Evolutionary conservation across 2,888 invertebrate species (phyloP).

Genomic region (Chaitophorus viminalis): DNA sequence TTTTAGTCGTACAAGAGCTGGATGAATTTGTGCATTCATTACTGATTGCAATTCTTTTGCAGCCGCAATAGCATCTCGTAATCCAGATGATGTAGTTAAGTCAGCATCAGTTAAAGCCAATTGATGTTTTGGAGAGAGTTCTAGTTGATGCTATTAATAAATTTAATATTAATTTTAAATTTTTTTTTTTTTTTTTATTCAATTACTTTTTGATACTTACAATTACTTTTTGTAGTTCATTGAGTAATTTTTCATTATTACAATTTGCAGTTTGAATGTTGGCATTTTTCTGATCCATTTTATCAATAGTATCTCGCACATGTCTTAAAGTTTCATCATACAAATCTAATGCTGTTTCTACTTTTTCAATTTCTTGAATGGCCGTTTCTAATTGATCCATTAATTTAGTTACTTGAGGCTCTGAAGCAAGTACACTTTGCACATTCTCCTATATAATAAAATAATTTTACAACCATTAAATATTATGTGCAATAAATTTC

Average conservation of each 20-base stretch:
- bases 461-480: neutral
- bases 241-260: slow-evolving; percentile 83
- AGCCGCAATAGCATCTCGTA: slow-evolving; percentile 75
- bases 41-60: slow-evolving; percentile 80
- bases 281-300: slow-evolving; percentile 90
- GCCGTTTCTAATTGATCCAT: slow-evolving; percentile 81
- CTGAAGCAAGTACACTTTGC: slow-evolving; percentile 90
- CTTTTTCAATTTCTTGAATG: slow-evolving; percentile 77
- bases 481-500: neutral
- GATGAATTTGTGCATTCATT: slow-evolving; percentile 76
- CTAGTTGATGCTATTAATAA: slow-evolving; percentile 73
- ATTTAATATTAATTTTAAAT: slow-evolving; percentile 52
- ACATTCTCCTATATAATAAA: slow-evolving; percentile 78
- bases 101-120: slow-evolving; percentile 79
- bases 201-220: slow-evolving; percentile 69
- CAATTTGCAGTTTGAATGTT: slow-evolving; percentile 86
- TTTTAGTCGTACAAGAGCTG: slow-evolving; percentile 74
- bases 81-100: slow-evolving; percentile 74
- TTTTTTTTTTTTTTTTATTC: neutral
- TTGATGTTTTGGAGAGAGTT: slow-evolving; percentile 76
- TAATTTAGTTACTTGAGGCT: slow-evolving; percentile 75
- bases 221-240: slow-evolving; percentile 81
- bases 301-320: slow-evolving; percentile 88
- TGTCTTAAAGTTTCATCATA: slow-evolving; percentile 86
- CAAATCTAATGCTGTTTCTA: slow-evolving; percentile 78